Conservation (phyloP, 2,797 vertebrate genomes). For the Denticeps clupeoides region DNA sequence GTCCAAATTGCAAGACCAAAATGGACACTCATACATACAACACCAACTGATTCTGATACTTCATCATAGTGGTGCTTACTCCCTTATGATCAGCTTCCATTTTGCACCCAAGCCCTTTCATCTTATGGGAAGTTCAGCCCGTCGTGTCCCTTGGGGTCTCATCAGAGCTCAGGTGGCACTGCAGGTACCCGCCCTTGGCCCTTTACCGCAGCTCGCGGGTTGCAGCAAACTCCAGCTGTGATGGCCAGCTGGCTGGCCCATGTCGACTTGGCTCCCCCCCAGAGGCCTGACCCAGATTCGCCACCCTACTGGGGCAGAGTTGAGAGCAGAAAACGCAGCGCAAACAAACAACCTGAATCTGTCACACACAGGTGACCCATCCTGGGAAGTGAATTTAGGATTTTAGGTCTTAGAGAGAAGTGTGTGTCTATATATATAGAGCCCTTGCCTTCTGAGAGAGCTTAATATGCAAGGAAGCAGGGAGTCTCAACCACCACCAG, state of each 20-base stretch:
- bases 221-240: constrained; percentile 46
- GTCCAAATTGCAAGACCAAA: too few species aligned
- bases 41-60: too few species aligned
- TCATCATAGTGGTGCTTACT: too few species aligned
- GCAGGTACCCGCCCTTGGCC: constrained; percentile 32
- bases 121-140: too few species aligned
- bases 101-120: too few species aligned
- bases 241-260: constrained; percentile 44
- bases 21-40: too few species aligned
- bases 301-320: constrained; percentile 26
- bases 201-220: background rate
- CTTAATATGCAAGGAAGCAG: too few species aligned
- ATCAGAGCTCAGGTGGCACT: constrained; percentile 40
- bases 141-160: constrained; percentile 14
- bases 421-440: too few species aligned
- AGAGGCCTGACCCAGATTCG: constrained; percentile 55
- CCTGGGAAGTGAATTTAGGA: background rate
- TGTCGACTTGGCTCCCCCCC: constrained; percentile 44
- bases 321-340: background rate
- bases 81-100: too few species aligned
- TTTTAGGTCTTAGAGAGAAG: too few species aligned
- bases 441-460: too few species aligned
- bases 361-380: constrained; percentile 19
- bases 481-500: too few species aligned
- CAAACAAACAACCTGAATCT: constrained; percentile 27